Base-by-base conservation (phyloP, 2,888 invertebrate species). In the Ennomos fuscantarius region DNA sequence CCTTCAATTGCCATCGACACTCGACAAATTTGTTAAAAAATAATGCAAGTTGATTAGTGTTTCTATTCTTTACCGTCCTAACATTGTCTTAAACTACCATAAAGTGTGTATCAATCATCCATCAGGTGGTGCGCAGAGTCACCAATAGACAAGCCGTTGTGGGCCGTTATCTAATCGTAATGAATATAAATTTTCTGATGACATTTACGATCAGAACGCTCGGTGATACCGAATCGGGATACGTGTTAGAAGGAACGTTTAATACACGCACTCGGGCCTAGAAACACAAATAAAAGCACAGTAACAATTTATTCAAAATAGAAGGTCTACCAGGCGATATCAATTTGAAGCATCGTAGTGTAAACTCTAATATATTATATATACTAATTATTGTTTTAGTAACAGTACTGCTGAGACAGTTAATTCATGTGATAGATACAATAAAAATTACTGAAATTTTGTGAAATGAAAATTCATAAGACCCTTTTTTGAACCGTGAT, bases 111-210 rank as follows among this genome's bases (percentile, higher is more conserved):
- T 87, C 86, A 82, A 81, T 84, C 87, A 83, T 89, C 90, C 88
- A 89, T 91, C 90, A 89, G 84, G 79, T 78, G 74, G 79, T 84
- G 82, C 76, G 75, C 71, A 75, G 78, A 78, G 70, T 76, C 81
- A 88, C 90, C 90, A 91, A 90, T 88, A 76, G 86, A 65, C 78
- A 72, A 79, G 80, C 82, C 76, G 86, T 89, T 89, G 88, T 88
- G 82, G 78, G 75, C 81, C 81, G 82, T 85, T 90, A 90, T 91
- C 91, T 90, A 90, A 90, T 89, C 90, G 91, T 89, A 87, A 89
- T 91, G 88, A 89, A 91, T 90, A 92, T 92, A 92, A 91, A 92
- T 92, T 90, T 90, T 88, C 86, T 84, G 87, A 89, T 89, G 91
- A 91, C 91, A 89, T 92, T 91, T 89, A 92, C 89, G 91, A 90